Percentiles rank a stretch among this genome's conserved stretches.
Evolutionary conservation across 2,888 invertebrate species (phyloP).

Genomic region (Slavum lentiscoides): DNA sequence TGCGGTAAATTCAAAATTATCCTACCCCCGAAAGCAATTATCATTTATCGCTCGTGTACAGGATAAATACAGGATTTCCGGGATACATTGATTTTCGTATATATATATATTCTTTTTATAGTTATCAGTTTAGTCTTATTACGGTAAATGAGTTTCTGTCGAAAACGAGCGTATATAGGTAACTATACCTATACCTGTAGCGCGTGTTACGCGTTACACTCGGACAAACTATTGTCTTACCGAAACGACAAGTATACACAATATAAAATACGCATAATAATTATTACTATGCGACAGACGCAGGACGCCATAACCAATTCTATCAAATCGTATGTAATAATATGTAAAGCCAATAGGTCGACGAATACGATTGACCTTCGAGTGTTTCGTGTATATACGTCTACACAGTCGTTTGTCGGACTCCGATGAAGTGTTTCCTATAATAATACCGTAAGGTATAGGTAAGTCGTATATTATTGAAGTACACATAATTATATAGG

Average conservation of each 20-base stretch:
- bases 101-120: neutral
- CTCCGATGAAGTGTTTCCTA: conserved; percentile 19
- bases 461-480: no score
- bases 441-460: conserved; percentile 1
- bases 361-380: conserved; percentile 46
- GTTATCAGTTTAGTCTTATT: no score
- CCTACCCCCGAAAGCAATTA: neutral
- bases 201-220: neutral
- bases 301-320: conserved; percentile 7
- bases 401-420: conserved; percentile 29
- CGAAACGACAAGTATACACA: conserved; percentile 19
- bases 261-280: conserved; percentile 30
- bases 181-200: no score
- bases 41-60: neutral
- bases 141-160: neutral
- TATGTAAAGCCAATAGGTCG: conserved; percentile 40
- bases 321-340: neutral
- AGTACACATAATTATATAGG: no score
- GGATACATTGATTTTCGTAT: conserved; percentile 15
- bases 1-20: neutral
- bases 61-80: conserved; percentile 41
- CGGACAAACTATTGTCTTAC: conserved; percentile 27
- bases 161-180: conserved; percentile 7
- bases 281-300: conserved; percentile 26
- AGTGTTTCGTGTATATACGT: neutral